phyloP scores from a whole-genome alignment of 2,888 invertebrate species.

The Noctua comes region DNA sequence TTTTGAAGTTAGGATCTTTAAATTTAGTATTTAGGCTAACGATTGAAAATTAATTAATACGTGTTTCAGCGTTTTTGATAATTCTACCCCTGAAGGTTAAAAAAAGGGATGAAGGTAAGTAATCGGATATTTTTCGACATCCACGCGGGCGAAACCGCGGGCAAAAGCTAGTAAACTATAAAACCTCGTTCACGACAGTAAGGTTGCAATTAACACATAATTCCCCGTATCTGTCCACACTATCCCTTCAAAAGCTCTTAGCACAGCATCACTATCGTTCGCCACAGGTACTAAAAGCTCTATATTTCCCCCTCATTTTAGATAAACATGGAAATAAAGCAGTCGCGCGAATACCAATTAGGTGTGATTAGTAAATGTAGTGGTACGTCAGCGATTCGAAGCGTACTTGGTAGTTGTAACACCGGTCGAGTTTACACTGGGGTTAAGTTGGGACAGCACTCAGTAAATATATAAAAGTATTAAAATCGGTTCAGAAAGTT shows the following conservation, averaged over 20 bases:
- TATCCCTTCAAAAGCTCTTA: constrained; percentile 35
- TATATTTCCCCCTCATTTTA: constrained; percentile 54
- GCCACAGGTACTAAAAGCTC: constrained; percentile 40
- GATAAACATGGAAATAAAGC: constrained; percentile 62
- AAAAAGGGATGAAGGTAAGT: too few species aligned
- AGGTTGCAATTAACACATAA: neutral
- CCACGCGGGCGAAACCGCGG: too few species aligned
- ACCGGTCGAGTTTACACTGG: constrained; percentile 29
- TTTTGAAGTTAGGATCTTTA: too few species aligned
- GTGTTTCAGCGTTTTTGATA: too few species aligned
- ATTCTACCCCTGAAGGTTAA: too few species aligned
- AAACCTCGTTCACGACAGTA: neutral
- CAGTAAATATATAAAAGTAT: too few species aligned
- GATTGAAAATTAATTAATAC: too few species aligned
- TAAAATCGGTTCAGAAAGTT: too few species aligned
- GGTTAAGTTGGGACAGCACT: neutral
- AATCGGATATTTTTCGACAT: too few species aligned
- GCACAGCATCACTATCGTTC: constrained; percentile 18
- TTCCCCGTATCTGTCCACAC: neutral
- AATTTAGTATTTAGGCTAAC: too few species aligned
- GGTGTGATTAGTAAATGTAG: constrained; percentile 49
- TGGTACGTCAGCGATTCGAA: constrained; percentile 3
- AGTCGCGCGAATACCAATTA: constrained; percentile 61
- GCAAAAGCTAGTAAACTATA: too few species aligned
- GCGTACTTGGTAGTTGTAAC: constrained; percentile 23